phyloP scores from a whole-genome alignment of 2,113 vertebrate genomes.

The Python bivittatus region DNA sequence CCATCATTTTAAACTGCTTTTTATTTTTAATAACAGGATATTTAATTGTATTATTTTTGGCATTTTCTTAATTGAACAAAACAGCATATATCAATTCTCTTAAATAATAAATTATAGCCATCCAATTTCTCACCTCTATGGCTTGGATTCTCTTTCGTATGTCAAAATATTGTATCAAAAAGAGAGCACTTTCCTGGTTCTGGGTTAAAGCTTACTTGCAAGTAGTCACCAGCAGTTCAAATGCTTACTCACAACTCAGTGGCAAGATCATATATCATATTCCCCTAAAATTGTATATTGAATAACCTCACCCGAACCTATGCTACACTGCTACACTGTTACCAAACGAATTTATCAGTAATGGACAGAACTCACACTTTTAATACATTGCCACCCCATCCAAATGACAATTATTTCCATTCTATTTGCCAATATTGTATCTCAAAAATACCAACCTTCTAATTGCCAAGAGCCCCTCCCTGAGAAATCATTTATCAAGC shows the following conservation, averaged over 20 bases:
- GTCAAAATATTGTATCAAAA: not conserved
- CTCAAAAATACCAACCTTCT: not conserved
- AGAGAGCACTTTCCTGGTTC: not conserved
- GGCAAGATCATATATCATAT: not conserved
- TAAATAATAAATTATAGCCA: not conserved
- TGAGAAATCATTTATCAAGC: not conserved
- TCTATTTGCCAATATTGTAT: not conserved
- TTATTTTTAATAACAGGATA: not conserved
- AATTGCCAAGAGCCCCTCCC: not conserved
- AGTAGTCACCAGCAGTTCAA: not conserved
- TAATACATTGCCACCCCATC: not conserved
- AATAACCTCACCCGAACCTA: not conserved
- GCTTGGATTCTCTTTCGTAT: not conserved
- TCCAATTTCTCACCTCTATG: not conserved
- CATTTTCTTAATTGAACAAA: not conserved
- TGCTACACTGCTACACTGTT: not conserved
- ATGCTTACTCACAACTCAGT: not conserved
- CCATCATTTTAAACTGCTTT: not conserved
- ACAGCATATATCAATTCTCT: not conserved
- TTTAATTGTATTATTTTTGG: not conserved
- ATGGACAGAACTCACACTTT: not conserved
- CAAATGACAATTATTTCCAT: not conserved
- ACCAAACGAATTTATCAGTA: rapidly evolving
- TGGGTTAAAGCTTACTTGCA: not conserved
- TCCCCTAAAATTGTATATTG: not conserved